Conservation (phyloP, 2,113 vertebrate genomes). For the Sardina pilchardus region DNA sequence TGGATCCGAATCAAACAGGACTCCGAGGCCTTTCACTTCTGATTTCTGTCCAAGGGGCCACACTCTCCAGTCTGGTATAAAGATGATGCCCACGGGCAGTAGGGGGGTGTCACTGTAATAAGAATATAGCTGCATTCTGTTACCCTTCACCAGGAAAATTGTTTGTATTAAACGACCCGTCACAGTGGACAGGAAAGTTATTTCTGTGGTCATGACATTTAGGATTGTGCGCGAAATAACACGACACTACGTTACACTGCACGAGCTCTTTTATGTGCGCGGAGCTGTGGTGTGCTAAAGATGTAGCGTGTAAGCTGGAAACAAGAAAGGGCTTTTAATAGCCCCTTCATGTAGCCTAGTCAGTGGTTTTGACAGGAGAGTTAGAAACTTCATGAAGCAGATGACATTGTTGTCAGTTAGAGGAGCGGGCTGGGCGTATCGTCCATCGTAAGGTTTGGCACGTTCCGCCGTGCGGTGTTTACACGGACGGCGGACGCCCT, state of each 20-base stretch:
- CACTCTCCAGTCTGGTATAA: background rate
- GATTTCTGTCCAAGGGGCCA: background rate
- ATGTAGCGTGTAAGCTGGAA: background rate
- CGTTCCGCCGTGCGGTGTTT: background rate
- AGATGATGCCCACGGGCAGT: background rate
- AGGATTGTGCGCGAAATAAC: background rate
- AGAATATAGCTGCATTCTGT: background rate
- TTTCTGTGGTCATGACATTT: background rate
- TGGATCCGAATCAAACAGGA: constrained; percentile 8
- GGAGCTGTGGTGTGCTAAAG: background rate
- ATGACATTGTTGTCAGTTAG: background rate
- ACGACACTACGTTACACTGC: background rate
- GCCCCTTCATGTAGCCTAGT: background rate
- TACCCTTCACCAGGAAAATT: background rate
- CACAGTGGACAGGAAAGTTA: background rate
- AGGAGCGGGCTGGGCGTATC: background rate
- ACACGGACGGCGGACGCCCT: background rate
- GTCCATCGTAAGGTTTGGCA: background rate
- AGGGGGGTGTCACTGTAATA: background rate
- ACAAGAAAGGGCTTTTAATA: background rate
- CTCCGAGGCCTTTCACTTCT: constrained; percentile 2
- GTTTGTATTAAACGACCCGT: background rate
- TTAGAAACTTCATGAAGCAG: background rate
- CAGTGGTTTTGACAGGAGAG: background rate
- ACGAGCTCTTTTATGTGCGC: background rate